Evolutionary conservation across 2,113 vertebrate species (phyloP).

Genomic region (Synchiropus splendidus): DNA sequence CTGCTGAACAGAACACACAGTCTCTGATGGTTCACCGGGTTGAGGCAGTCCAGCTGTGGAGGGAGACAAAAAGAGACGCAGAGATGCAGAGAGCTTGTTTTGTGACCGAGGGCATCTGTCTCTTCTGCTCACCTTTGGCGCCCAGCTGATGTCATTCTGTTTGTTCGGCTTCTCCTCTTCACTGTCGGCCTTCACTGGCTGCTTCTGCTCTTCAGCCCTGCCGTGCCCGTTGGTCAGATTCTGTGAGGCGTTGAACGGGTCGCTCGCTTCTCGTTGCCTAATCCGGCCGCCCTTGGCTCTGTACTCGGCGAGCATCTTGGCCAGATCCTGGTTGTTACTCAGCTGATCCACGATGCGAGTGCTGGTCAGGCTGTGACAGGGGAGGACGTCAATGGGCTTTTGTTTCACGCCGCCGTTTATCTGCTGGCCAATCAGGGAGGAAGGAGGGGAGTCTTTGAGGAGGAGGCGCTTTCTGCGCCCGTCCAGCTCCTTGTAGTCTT

Average conservation of each 20-base stretch:
- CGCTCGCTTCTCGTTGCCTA: slow-evolving; percentile 67
- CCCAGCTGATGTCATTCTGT: slow-evolving; percentile 73
- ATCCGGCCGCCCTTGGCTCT: slow-evolving; percentile 88
- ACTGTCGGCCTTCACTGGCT: slow-evolving; percentile 65
- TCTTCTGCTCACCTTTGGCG: slow-evolving; percentile 80
- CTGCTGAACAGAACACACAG: slow-evolving; percentile 98
- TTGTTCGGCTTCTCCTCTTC: slow-evolving; percentile 76
- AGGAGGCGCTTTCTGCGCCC: slow-evolving; percentile 84
- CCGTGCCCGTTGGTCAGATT: slow-evolving; percentile 26
- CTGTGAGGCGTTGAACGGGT: slow-evolving; percentile 65
- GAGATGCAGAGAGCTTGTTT: too few species aligned
- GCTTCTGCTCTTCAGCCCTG: slow-evolving; percentile 40
- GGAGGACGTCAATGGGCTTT: slow-evolving; percentile 72
- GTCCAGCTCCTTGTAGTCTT: slow-evolving; percentile 85
- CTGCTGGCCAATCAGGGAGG: slow-evolving; percentile 55
- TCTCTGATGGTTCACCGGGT: slow-evolving; percentile 85
- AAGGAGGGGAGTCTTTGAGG: slow-evolving; percentile 75
- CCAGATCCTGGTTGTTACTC: slow-evolving; percentile 72
- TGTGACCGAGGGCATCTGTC: background rate
- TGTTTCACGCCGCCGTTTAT: slow-evolving; percentile 66
- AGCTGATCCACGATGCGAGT: slow-evolving; percentile 82
- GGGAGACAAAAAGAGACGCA: too few species aligned
- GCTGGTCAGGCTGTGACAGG: slow-evolving; percentile 79
- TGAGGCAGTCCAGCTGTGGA: slow-evolving; percentile 88
- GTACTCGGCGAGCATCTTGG: slow-evolving; percentile 89